Conservation (phyloP, 2,113 vertebrate genomes). For the Alethe castanea region DNA sequence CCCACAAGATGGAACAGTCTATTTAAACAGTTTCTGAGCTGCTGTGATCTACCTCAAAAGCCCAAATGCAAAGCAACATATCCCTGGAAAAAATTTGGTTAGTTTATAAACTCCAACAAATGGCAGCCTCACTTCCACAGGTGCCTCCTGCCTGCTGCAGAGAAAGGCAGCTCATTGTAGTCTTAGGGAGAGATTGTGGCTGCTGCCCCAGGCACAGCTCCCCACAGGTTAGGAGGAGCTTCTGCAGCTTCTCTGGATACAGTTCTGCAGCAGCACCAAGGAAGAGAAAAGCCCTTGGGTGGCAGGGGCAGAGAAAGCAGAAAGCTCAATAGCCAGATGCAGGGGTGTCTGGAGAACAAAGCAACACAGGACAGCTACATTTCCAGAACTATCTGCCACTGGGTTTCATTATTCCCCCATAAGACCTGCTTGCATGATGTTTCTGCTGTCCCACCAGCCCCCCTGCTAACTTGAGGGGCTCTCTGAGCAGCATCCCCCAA, state of each 20-base stretch:
- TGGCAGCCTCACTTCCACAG: neutral
- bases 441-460: neutral
- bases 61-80: neutral
- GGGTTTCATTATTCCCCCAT: neutral
- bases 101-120: neutral
- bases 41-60: neutral
- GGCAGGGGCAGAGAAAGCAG: neutral
- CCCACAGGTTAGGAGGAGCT: neutral
- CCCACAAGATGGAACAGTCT: too few species aligned
- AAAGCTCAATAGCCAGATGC: neutral
- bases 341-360: neutral
- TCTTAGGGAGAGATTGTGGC: neutral
- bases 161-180: neutral
- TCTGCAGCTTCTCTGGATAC: neutral
- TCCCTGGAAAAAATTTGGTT: neutral
- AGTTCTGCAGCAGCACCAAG: neutral
- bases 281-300: neutral
- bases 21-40: neutral
- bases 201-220: neutral
- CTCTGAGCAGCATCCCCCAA: neutral
- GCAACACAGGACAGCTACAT: neutral
- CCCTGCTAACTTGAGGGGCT: neutral
- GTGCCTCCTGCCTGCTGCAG: neutral
- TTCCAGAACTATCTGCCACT: neutral
- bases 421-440: neutral